phyloP scores from a whole-genome alignment of 2,797 vertebrate genomes.

The Semaprochilodus insignis region DNA sequence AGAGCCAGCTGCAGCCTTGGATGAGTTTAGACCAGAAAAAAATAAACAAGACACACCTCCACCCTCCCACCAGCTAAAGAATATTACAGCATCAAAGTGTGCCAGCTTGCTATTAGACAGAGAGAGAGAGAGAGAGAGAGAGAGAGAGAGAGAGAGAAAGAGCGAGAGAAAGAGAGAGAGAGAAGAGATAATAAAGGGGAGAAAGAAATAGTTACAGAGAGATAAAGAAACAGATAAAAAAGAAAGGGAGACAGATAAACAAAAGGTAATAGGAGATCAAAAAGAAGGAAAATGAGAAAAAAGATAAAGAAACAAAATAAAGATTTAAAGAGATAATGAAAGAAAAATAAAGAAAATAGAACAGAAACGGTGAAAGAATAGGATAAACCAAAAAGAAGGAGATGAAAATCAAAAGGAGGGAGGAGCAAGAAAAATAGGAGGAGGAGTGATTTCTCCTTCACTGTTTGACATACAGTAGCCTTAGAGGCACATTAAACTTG shows the following conservation, averaged over 20 bases:
- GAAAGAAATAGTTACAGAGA: not conserved
- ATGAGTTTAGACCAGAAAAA: not conserved
- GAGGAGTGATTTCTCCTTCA: not conserved
- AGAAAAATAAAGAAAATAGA: not conserved
- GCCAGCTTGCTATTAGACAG: slow-evolving; percentile 40
- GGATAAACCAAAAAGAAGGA: not conserved
- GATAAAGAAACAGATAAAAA: not conserved
- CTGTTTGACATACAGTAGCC: slow-evolving; percentile 42
- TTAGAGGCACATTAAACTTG: slow-evolving; percentile 55
- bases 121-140: slow-evolving; percentile 9
- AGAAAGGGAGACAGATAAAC: not conserved
- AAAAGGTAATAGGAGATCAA: slow-evolving; percentile 20
- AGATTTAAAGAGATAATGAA: not conserved
- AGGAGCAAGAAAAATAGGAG: not conserved
- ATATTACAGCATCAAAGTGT: slow-evolving; percentile 25
- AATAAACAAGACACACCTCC: not conserved
- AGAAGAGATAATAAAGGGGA: not conserved
- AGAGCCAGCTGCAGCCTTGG: not conserved
- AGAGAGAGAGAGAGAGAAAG: slow-evolving; percentile 15
- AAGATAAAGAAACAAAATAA: too few species aligned
- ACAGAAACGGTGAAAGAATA: not conserved
- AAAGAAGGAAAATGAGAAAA: not conserved
- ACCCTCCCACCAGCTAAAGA: not conserved
- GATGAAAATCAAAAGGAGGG: not conserved
- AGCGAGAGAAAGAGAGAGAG: slow-evolving; percentile 8